Conservation (phyloP, 2,888 invertebrate genomes). For the Brenthis ino region DNA sequence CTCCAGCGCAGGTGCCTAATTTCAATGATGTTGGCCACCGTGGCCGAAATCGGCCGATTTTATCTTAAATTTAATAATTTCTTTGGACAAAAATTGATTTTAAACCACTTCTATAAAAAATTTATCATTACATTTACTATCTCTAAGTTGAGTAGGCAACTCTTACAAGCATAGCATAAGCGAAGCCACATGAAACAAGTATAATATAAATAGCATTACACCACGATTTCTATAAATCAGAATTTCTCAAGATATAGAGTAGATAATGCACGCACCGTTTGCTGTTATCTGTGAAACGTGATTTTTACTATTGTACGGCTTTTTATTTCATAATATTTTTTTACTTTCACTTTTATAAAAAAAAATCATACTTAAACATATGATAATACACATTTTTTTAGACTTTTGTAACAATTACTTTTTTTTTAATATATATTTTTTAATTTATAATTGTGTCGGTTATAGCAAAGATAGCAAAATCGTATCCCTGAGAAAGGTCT, state of each 20-base stretch:
- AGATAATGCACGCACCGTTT: conserved; percentile 41
- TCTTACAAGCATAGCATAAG: too few relatives aligned
- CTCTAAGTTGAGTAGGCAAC: neutral
- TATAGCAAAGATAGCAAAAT: too few relatives aligned
- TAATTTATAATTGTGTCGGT: too few relatives aligned
- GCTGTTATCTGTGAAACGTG: conserved; percentile 40
- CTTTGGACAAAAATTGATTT: too few relatives aligned
- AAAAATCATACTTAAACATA: neutral
- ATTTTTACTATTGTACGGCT: conserved; percentile 22
- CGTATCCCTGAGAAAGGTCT: neutral
- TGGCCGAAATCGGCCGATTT: too few relatives aligned
- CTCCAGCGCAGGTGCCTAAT: too few relatives aligned
- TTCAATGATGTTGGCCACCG: too few relatives aligned
- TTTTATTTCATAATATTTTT: conserved; percentile 28
- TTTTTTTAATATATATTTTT: too few relatives aligned
- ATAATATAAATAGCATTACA: neutral
- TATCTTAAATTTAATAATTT: too few relatives aligned
- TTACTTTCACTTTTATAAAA: conserved; percentile 37
- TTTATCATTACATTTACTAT: neutral
- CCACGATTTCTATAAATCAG: conserved; percentile 21
- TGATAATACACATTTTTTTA: too few relatives aligned
- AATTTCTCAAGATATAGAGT: conserved; percentile 39
- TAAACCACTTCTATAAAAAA: too few relatives aligned
- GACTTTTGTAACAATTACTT: too few relatives aligned
- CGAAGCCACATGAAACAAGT: neutral